Evolutionary conservation across 2,888 invertebrate genomes (phyloP).

Genomic region (Tiphia femorata): DNA sequence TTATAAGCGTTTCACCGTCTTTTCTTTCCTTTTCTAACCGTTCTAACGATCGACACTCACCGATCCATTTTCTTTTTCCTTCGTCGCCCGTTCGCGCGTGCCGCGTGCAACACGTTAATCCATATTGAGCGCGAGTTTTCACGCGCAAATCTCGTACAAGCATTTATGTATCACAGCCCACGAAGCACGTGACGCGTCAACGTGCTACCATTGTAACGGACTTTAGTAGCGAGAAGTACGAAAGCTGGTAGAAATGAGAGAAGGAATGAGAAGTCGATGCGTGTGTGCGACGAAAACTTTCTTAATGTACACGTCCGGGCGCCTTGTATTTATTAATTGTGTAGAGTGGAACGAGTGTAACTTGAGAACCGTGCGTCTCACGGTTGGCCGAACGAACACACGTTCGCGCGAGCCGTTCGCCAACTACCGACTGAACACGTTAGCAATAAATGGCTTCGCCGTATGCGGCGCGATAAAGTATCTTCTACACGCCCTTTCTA

Average conservation of each 20-base stretch:
- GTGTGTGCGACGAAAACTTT: no score
- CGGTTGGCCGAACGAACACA: no score
- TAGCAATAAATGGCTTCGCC: conserved; percentile 34
- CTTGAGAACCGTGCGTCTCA: no score
- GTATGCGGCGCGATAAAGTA: conserved; percentile 30
- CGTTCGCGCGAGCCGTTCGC: no score
- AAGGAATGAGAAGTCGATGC: no score
- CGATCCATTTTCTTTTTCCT: background rate
- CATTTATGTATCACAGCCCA: conserved; percentile 17
- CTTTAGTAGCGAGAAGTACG: no score
- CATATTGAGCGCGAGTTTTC: conserved; percentile 6
- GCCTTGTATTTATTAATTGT: no score
- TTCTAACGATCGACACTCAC: background rate
- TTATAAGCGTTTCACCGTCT: no score
- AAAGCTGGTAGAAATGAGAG: no score
- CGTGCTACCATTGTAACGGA: conserved; percentile 14
- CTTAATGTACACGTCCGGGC: no score
- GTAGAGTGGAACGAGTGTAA: no score
- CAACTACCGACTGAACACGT: no score
- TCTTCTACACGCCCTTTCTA: conserved; percentile 9
- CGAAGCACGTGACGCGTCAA: background rate
- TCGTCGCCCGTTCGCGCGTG: conserved; percentile 26
- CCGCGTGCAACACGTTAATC: conserved; percentile 13
- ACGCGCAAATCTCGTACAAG: conserved; percentile 24
- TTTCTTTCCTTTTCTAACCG: background rate